Evolutionary conservation across 1,140 invertebrate genomes (phyloP), one percentile per base, ranked within the genome.

Genomic region (Lethrus apterus): DNA sequence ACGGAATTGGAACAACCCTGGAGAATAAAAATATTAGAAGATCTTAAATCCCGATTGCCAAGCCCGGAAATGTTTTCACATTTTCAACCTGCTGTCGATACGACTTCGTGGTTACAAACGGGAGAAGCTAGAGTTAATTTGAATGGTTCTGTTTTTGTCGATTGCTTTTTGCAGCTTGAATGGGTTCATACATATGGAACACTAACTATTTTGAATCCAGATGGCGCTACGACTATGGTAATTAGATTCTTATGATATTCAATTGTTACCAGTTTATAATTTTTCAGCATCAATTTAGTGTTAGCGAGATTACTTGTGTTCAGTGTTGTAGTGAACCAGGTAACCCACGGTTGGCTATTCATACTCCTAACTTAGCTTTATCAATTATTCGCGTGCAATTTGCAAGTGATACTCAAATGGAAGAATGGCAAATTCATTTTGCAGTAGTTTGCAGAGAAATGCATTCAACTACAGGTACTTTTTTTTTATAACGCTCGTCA

Each of bases 391-490:
- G 80, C 65, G 66, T 91, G 46, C 78, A 85, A 67, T 86, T 90
- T 67, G 66, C 72, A 13, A 80, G 81, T 54, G 87, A 91, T 66
- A 77, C 78, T 29, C 84, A 90, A 67, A 76, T 88, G 67, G 86
- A 90, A 69, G 88, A 92, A 62, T 93, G 89, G 89, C 75, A 89
- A 34, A 77, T 79, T 24, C 77, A 87, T 59, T 73, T 90, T 47
- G 75, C 77, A n/a, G 76, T 72, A 58, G 80, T 58, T 29, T 65
- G 60, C 41, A 52, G 54, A 26, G 53, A 65, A 48, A 45, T 65
- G 4, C 51, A 59, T 26, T 40, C 60, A 10, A 42, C 41, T 18
- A 21, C 35, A 45, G 61, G 59, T 55, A 46, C 31, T 32, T 21
- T 8, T 21, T 33, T 8, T 8, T 8, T 8, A 15, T 7, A 26